A percentile compares a stretch with the other conserved stretches of the same genome.
Conservation (phyloP, 2,888 invertebrate genomes). For the Altica lythri region DNA sequence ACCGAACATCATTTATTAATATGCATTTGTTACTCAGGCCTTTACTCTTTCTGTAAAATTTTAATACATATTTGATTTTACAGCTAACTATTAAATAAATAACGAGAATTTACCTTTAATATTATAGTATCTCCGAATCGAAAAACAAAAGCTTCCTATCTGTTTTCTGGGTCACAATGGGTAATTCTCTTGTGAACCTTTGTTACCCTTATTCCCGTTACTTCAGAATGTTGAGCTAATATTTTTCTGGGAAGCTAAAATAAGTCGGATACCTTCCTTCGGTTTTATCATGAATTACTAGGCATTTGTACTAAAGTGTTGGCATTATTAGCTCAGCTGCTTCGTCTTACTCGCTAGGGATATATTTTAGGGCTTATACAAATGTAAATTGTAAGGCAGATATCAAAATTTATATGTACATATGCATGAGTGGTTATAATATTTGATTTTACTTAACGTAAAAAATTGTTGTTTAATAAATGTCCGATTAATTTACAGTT, state of each 20-base stretch:
- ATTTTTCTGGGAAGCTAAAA: constrained; percentile 8
- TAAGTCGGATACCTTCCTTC: constrained; percentile 8
- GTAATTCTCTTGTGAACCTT: constrained; percentile 2
- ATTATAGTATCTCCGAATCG: no score
- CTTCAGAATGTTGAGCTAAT: constrained; percentile 6
- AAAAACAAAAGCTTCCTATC: no score
- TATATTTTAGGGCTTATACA: constrained; percentile 1
- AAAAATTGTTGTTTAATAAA: no score
- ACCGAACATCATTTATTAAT: no score
- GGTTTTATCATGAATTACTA: constrained; percentile 11
- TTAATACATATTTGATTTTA: no score
- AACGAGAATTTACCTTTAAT: no score
- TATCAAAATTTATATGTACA: neutral
- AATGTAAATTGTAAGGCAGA: neutral
- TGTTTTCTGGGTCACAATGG: neutral
- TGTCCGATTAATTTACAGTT: no score
- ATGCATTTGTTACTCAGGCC: no score
- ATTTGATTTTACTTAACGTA: no score
- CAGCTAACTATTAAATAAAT: no score
- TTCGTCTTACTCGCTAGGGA: neutral
- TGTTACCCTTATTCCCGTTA: constrained; percentile 3
- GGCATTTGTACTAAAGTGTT: constrained; percentile 13
- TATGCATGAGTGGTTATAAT: neutral
- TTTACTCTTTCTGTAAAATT: no score
- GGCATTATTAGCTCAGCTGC: constrained; percentile 2